phyloP scores from a whole-genome alignment of 1,140 invertebrate species.

The Leptopilina boulardi region DNA sequence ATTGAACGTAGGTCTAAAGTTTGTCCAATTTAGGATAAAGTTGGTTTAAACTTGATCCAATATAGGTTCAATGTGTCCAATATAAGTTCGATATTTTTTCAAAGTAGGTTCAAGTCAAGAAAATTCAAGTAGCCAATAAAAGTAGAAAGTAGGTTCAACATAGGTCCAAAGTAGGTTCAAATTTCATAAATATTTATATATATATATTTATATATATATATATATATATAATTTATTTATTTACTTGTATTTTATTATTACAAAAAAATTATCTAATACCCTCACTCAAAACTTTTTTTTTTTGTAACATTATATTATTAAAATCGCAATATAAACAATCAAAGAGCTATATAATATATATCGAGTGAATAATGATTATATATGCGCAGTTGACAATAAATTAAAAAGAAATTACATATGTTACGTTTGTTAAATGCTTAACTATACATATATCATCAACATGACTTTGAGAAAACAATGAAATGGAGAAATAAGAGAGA shows the following conservation, averaged over 20 bases:
- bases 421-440: not conserved
- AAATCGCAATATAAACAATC: conserved; percentile 10
- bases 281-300: not conserved
- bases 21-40: no score
- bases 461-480: conserved; percentile 1
- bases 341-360: not conserved
- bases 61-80: no score
- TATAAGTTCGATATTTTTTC: no score
- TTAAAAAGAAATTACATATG: conserved; percentile 10
- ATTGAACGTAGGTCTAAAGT: no score
- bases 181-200: no score
- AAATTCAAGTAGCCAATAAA: no score
- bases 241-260: not conserved
- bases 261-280: conserved; percentile 18
- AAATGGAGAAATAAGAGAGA: not conserved
- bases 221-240: conserved; percentile 26
- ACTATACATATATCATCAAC: not conserved
- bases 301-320: conserved; percentile 22
- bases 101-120: no score
- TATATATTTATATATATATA: no score
- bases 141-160: no score
- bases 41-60: no score
- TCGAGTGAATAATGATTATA: not conserved
- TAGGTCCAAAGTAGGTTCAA: no score
- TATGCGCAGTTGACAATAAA: conserved; percentile 9